Percentiles rank a stretch among this genome's conserved stretches.
Conservation (phyloP, 2,888 invertebrate species). For the Aspidiotus destructor region DNA sequence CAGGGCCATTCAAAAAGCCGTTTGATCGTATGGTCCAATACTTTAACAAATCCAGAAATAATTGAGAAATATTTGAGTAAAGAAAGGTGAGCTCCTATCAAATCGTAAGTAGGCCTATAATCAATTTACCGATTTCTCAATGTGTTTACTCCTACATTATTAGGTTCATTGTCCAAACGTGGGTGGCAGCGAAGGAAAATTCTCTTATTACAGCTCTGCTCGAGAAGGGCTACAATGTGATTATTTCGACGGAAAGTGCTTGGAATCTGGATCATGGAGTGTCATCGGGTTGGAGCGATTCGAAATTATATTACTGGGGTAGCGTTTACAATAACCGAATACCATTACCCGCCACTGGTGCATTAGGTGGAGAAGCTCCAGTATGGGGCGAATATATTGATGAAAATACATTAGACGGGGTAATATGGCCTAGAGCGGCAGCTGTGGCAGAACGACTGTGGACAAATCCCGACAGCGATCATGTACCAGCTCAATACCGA, state of each 20-base stretch:
- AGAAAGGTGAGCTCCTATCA: conserved; percentile 5
- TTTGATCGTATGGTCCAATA: conserved; percentile 69
- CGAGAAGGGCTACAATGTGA: conserved; percentile 58
- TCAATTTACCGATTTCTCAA: too few relatives aligned
- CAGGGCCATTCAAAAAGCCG: conserved; percentile 46
- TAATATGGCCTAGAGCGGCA: conserved; percentile 74
- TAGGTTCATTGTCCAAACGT: conserved; percentile 70
- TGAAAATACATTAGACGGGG: conserved; percentile 55
- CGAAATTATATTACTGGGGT: conserved; percentile 66
- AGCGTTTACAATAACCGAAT: conserved; percentile 59
- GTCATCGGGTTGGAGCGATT: conserved; percentile 58
- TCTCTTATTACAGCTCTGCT: conserved; percentile 50
- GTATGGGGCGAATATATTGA: conserved; percentile 80
- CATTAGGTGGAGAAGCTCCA: conserved; percentile 48
- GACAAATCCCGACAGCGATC: conserved; percentile 55
- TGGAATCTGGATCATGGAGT: conserved; percentile 84
- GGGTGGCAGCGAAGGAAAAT: conserved; percentile 51
- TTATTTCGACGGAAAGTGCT: conserved; percentile 69
- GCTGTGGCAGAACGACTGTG: conserved; percentile 74
- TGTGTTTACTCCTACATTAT: too few relatives aligned
- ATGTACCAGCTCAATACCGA: conserved; percentile 50
- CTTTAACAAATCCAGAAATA: conserved; percentile 56
- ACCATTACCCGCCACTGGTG: conserved; percentile 42
- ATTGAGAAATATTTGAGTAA: conserved; percentile 45
- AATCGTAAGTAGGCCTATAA: neutral